phyloP scores from a whole-genome alignment of 2,797 vertebrate genomes.

The Enteromius radiatus region DNA sequence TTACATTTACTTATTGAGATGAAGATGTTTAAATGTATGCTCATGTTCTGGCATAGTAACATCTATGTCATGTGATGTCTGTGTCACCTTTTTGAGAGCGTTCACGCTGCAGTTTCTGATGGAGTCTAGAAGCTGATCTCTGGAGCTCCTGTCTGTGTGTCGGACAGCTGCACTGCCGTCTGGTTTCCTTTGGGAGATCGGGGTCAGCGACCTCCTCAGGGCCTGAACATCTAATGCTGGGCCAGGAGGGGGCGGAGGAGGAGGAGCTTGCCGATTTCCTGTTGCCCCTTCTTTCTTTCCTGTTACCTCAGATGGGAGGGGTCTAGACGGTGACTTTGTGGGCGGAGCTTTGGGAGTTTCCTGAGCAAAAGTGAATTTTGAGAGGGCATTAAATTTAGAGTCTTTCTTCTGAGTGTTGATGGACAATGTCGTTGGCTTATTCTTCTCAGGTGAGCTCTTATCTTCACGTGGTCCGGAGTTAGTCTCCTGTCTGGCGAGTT shows the following conservation, averaged over 20 bases:
- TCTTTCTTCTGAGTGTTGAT: conserved; percentile 71
- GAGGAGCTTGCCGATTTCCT: conserved; percentile 69
- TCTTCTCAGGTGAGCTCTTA: conserved; percentile 13
- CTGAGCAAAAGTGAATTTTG: conserved; percentile 70
- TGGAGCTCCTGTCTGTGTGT: conserved; percentile 78
- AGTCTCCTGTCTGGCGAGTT: conserved; percentile 70
- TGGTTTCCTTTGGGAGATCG: conserved; percentile 80
- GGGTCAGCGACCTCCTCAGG: conserved; percentile 79
- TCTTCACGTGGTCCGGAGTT: conserved; percentile 5
- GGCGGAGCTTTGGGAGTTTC: conserved; percentile 67
- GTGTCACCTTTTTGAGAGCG: conserved; percentile 81
- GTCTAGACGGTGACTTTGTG: conserved; percentile 60
- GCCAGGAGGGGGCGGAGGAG: conserved; percentile 75
- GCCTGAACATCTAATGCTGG: conserved; percentile 77
- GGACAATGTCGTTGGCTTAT: not conserved
- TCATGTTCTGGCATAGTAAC: not conserved
- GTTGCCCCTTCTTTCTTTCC: conserved; percentile 67
- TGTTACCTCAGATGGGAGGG: conserved; percentile 68
- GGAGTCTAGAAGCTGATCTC: conserved; percentile 84
- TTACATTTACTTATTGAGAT: not conserved
- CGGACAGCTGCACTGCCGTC: conserved; percentile 72
- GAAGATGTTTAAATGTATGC: not conserved
- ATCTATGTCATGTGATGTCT: not conserved
- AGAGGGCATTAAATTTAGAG: conserved; percentile 67
- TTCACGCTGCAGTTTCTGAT: conserved; percentile 84